A percentile compares a stretch with the other conserved stretches of the same genome.
phyloP scores from a whole-genome alignment of 2,888 invertebrate species.

The Epiperipatus broadwayi region DNA sequence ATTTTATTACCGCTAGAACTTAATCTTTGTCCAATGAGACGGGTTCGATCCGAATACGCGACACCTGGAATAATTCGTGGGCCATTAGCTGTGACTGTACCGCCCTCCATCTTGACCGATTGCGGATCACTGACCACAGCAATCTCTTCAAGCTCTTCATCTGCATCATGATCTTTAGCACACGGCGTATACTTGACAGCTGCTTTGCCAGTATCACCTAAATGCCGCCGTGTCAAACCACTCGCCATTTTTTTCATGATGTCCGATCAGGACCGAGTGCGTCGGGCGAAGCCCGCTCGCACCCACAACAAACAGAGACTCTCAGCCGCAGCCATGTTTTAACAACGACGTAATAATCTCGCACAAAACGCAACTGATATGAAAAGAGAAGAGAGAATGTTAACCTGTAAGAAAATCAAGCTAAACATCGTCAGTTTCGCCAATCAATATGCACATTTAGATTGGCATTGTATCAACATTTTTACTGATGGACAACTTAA shows the following conservation, averaged over 20 bases:
- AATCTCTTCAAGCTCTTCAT: slow-evolving; percentile 43
- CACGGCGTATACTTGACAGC: slow-evolving; percentile 30
- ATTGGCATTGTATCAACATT: too few species aligned
- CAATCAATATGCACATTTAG: too few species aligned
- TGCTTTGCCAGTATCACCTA: slow-evolving; percentile 18
- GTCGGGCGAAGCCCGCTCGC: too few species aligned
- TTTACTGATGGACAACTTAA: too few species aligned
- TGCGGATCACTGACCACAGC: slow-evolving; percentile 41
- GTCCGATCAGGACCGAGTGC: too few species aligned
- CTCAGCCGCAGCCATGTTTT: too few species aligned
- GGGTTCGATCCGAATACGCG: slow-evolving; percentile 21
- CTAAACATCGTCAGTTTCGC: too few species aligned
- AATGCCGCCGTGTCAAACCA: slow-evolving; percentile 14
- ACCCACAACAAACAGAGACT: too few species aligned
- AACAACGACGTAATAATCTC: too few species aligned
- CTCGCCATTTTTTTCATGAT: slow-evolving; percentile 16
- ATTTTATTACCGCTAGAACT: slow-evolving; percentile 36
- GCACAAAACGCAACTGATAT: too few species aligned
- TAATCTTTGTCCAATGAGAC: slow-evolving; percentile 34
- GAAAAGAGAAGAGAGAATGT: too few species aligned
- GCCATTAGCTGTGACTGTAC: slow-evolving; percentile 36
- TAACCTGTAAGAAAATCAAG: too few species aligned
- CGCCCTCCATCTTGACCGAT: slow-evolving; percentile 34
- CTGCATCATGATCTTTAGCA: slow-evolving; percentile 22
- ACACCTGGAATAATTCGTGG: slow-evolving; percentile 40